Conservation (phyloP, 2,797 vertebrate genomes). For the Mus minutoides region DNA sequence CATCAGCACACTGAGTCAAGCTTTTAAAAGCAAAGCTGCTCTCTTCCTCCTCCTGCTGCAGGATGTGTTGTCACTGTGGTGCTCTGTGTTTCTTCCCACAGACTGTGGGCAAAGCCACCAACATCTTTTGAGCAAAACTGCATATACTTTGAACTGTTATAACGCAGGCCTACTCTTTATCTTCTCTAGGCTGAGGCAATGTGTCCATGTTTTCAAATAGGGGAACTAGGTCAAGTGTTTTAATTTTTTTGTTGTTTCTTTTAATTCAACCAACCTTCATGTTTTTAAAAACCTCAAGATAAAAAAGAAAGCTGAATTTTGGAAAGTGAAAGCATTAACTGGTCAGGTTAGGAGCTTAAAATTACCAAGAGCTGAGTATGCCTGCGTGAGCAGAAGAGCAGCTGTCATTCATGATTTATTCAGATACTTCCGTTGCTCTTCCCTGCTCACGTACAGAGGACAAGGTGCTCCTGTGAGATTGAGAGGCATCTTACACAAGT, state of each 20-base stretch:
- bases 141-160: neutral
- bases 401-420: fast-evolving
- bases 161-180: neutral
- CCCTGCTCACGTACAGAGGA: neutral
- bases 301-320: neutral
- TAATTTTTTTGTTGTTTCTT: neutral
- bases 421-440: neutral
- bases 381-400: fast-evolving
- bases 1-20: neutral
- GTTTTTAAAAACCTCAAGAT: conserved; percentile 22
- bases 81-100: neutral
- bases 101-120: neutral
- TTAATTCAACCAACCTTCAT: neutral
- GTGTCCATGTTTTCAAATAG: neutral
- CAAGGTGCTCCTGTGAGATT: neutral
- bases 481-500: neutral
- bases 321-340: neutral
- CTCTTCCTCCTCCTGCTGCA: neutral
- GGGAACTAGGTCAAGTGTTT: conserved; percentile 7
- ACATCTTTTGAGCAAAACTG: neutral
- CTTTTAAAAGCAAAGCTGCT: neutral
- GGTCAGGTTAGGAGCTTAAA: neutral
- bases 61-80: neutral
- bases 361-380: neutral
- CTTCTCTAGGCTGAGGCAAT: neutral